These are phyloP conservation scores for Oxyteleia sp. DNA, from an alignment of 2,888 invertebrate genomes.

Conservation along the genomic window DNA sequence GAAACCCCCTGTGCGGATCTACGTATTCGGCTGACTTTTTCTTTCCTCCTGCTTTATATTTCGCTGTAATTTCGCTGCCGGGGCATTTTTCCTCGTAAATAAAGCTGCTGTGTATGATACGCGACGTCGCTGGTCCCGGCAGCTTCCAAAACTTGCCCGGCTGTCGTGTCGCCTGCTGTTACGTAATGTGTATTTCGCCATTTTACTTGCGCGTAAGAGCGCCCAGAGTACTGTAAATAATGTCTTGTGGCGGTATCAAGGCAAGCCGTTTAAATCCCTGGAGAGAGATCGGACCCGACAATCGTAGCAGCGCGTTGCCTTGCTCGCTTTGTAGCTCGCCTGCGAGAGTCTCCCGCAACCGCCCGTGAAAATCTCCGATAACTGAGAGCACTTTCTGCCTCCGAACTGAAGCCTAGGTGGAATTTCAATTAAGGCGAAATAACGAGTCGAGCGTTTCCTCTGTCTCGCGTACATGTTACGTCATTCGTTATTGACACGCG, in stretches of 20 bases:
- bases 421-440: slow-evolving; percentile 62
- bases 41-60: slow-evolving; percentile 51
- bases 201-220: slow-evolving; percentile 75
- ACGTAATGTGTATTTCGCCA: slow-evolving; percentile 75
- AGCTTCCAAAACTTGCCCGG: slow-evolving; percentile 76
- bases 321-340: slow-evolving; percentile 48
- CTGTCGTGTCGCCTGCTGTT: slow-evolving; percentile 75
- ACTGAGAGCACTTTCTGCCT: slow-evolving; percentile 68
- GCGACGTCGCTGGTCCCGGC: slow-evolving; percentile 64
- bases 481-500: too few relatives aligned
- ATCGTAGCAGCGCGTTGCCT: slow-evolving; percentile 67
- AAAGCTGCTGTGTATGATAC: slow-evolving; percentile 65
- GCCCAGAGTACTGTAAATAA: slow-evolving; percentile 76
- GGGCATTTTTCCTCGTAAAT: slow-evolving; percentile 63
- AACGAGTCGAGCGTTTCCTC: slow-evolving; percentile 33
- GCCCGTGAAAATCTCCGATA: slow-evolving; percentile 76
- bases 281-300: slow-evolving; percentile 76
- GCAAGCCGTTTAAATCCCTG: slow-evolving; percentile 76
- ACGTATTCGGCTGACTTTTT: slow-evolving; percentile 22
- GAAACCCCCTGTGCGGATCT: slow-evolving; percentile 1
- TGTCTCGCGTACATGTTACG: not conserved
- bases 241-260: slow-evolving; percentile 75
- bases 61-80: slow-evolving; percentile 52
- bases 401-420: slow-evolving; percentile 59
- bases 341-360: slow-evolving; percentile 61